These are phyloP conservation scores for Bombyx mori DNA, from an alignment of 1,140 invertebrate genomes.

Conservation along the genomic window ASM3026992v2 NC_085130.1:9680501-9681000, in stretches of 20 bases:
- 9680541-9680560: no score
- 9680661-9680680: not conserved
- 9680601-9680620: no score
- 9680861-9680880: constrained; percentile 28
- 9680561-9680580: no score
- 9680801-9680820: constrained; percentile 16
- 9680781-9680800: constrained; percentile 8
- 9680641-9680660: no score
- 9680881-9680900: constrained; percentile 14
- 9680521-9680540: no score
- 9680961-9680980: not conserved
- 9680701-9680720: not conserved
- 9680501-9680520: no score
- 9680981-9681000: no score
- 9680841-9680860: constrained; percentile 27
- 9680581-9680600: no score
- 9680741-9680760: not conserved
- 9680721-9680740: not conserved
- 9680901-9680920: no score
- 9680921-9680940: not conserved
- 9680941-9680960: not conserved
- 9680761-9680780: constrained; percentile 5
- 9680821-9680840: constrained; percentile 25
- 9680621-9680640: no score
- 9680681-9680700: not conserved